Evolutionary conservation across 2,888 invertebrate species (phyloP), one percentile per base, ranked within the genome.

Genomic region (Drosophila lutescens): DNA sequence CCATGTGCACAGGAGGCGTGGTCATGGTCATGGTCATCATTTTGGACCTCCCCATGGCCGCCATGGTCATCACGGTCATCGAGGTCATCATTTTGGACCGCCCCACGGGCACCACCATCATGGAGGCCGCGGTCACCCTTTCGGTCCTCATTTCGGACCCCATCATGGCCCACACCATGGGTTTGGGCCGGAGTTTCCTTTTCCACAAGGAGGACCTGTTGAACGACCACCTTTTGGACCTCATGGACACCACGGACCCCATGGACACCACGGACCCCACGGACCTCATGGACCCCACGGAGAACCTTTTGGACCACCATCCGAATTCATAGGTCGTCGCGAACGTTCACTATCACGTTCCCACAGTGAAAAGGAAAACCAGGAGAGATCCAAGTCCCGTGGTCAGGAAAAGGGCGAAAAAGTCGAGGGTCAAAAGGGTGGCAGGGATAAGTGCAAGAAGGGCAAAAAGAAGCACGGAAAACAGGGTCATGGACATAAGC

Each of bases 341-440:
- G 34, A 55, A 13, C 74, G 50, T 2, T 73, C 60, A 0, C 47
- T 15, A 9, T 62, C 78, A 1, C 61, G 43, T 1, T 51, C 50
- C 30, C 50, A 54, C n/a, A 32, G 50, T 41, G 49, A 38, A 23
- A 67, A 15, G 20, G 61, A 61, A 20, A 23, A 46, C 1, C 26
- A 10, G 26, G 34, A 43, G 20, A 49, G 51, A 12, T n/a, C 15
- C 8, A 46, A 53, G 4, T 55, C 58, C 30, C 36, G 49, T 9
- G 59, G 46, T 1, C 46, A 46, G 9, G 36, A 40, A 3, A 58
- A 67, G 41, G 32, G 44, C 8, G 54, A 26, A 12, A 67, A 76
- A 36, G 46, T 41, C 4, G 17, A 20, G 40, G 23, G 54, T n/a
- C 9, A 40, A 10, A 15, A 54, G 23, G 20, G 5, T 26, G 26